Conservation (phyloP, 2,113 vertebrate genomes). For the Osmerus eperlanus region DNA sequence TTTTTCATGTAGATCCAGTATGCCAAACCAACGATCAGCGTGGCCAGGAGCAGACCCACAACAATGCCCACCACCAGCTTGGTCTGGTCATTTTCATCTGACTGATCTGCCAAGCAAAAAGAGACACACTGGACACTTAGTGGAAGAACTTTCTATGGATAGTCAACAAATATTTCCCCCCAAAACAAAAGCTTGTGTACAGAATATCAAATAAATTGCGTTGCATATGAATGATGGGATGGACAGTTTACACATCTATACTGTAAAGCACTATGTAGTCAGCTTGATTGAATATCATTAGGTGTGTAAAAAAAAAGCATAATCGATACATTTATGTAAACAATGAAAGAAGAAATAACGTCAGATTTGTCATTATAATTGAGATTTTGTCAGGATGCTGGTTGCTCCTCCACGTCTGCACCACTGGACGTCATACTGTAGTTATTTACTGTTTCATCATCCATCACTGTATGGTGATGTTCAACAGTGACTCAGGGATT, state of each 20-base stretch:
- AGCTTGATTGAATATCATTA: too few relatives aligned
- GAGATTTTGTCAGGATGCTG: constrained; percentile 70
- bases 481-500: constrained; percentile 22
- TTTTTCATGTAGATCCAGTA: constrained; percentile 93
- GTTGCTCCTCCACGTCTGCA: constrained; percentile 49
- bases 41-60: constrained; percentile 82
- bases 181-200: too few relatives aligned
- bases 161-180: too few relatives aligned
- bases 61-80: constrained; percentile 91
- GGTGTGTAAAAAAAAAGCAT: constrained; percentile 24
- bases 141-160: background rate
- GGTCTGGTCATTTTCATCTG: constrained; percentile 75
- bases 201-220: too few relatives aligned
- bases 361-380: background rate
- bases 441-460: constrained; percentile 2
- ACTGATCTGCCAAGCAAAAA: constrained; percentile 46
- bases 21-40: constrained; percentile 78
- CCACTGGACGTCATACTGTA: constrained; percentile 8
- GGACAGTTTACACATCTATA: too few relatives aligned
- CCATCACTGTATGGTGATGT: constrained; percentile 8
- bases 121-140: constrained; percentile 1
- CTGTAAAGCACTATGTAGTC: too few relatives aligned
- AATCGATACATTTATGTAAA: constrained; percentile 22
- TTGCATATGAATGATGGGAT: too few relatives aligned
- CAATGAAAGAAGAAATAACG: constrained; percentile 46